These are phyloP conservation scores for Cavia aperea DNA, from an alignment of 2,113 vertebrate genomes.

Conservation along the genomic window DNA sequence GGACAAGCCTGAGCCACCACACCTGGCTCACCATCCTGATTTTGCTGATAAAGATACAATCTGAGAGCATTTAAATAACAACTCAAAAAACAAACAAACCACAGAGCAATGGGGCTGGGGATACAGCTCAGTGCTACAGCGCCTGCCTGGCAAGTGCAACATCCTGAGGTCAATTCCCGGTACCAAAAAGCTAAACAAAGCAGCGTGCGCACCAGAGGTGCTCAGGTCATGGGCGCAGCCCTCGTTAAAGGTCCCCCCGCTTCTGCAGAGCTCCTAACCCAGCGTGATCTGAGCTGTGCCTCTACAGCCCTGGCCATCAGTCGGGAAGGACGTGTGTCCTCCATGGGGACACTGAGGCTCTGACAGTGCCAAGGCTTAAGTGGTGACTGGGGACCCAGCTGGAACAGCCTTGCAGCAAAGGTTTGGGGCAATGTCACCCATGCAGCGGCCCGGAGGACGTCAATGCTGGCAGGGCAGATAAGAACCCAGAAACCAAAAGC, in stretches of 20 bases:
- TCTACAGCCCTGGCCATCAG: not conserved
- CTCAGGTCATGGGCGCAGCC: too few relatives aligned
- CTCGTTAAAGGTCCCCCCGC: not conserved
- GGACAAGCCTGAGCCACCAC: not conserved
- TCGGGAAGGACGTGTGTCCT: not conserved
- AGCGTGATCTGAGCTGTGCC: rapidly evolving
- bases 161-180: too few relatives aligned
- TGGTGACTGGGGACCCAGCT: not conserved
- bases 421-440: not conserved
- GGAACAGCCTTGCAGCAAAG: not conserved
- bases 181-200: too few relatives aligned
- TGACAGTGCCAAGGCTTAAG: not conserved
- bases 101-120: too few relatives aligned
- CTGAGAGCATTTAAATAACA: not conserved
- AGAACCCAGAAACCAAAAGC: not conserved
- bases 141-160: too few relatives aligned
- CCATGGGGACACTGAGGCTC: not conserved
- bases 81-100: not conserved
- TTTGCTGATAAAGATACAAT: not conserved
- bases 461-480: not conserved
- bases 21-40: not conserved
- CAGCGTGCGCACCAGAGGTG: not conserved
- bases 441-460: not conserved
- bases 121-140: too few relatives aligned
- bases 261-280: too few relatives aligned